Percentiles rank a stretch among this genome's conserved stretches.
Conservation (phyloP, 2,888 invertebrate genomes). For the Ophioninae sp. region DNA sequence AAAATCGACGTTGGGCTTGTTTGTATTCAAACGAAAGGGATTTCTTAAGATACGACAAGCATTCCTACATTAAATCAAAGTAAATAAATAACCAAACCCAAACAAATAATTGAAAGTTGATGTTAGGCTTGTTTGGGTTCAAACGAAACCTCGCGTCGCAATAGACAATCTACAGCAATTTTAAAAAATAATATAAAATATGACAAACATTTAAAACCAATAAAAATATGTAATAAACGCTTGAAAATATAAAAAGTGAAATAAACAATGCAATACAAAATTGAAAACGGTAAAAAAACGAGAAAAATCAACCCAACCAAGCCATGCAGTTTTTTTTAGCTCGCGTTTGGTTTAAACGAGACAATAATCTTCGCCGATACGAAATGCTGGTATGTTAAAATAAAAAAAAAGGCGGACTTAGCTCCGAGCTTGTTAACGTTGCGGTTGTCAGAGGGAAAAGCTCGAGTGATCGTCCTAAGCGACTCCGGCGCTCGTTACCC, state of each 20-base stretch:
- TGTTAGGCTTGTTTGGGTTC: neutral
- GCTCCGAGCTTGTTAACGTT: neutral
- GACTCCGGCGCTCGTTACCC: slow-evolving; percentile 48
- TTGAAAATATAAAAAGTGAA: too few relatives aligned
- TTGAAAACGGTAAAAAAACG: neutral
- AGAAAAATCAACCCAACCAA: neutral
- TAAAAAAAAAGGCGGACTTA: neutral
- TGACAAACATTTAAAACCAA: too few relatives aligned
- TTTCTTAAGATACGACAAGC: neutral
- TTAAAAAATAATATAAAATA: too few relatives aligned
- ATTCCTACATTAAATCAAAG: neutral
- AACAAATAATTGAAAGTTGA: neutral
- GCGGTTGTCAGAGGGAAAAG: slow-evolving; percentile 28
- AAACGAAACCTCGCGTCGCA: neutral
- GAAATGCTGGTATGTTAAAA: neutral
- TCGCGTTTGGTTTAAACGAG: neutral
- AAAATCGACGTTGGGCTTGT: neutral
- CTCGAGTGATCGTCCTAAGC: slow-evolving; percentile 54
- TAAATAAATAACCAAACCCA: neutral
- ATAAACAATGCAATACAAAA: neutral
- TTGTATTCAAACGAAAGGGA: neutral
- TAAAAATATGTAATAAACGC: neutral
- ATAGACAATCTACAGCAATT: neutral
- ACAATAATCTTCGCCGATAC: neutral
- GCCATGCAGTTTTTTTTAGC: neutral